Conservation (phyloP, 30 jellyfish, hydroid and myxozoan genomes). For the Hydra vulgaris region DNA sequence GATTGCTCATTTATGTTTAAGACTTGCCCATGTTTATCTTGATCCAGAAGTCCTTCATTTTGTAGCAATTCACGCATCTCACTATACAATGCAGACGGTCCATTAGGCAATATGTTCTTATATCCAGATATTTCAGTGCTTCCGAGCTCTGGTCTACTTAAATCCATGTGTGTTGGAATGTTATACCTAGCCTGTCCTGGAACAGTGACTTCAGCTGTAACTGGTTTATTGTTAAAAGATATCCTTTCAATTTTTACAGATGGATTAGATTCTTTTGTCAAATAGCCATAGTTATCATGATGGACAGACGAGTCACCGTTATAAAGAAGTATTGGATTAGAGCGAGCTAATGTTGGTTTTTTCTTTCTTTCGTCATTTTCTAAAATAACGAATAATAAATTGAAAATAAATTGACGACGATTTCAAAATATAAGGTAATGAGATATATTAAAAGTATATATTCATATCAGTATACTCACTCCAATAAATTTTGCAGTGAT, state of each 20-base stretch:
- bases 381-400: neutral
- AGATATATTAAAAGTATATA: too few species aligned
- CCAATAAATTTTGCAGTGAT: slow-evolving; percentile 82
- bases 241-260: neutral
- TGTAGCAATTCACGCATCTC: slow-evolving; percentile 13
- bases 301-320: neutral
- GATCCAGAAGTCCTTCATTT: neutral
- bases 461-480: slow-evolving; percentile 60
- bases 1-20: neutral
- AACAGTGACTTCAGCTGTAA: slow-evolving; percentile 14
- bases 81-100: neutral
- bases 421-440: too few species aligned
- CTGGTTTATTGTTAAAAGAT: slow-evolving; percentile 18
- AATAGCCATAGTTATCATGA: slow-evolving; percentile 11
- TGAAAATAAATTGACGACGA: neutral
- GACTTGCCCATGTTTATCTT: neutral
- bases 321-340: neutral
- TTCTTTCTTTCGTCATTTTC: slow-evolving; percentile 8
- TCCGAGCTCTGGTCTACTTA: neutral
- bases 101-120: neutral
- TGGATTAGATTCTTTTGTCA: neutral
- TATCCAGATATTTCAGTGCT: neutral
- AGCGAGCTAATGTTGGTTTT: neutral
- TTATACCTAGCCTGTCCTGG: slow-evolving; percentile 9
- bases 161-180: slow-evolving; percentile 2